Evolutionary conservation across 2,797 vertebrate genomes (phyloP), one percentile per base, ranked within the genome.

Genomic region (Pangasius krempfi): DNA sequence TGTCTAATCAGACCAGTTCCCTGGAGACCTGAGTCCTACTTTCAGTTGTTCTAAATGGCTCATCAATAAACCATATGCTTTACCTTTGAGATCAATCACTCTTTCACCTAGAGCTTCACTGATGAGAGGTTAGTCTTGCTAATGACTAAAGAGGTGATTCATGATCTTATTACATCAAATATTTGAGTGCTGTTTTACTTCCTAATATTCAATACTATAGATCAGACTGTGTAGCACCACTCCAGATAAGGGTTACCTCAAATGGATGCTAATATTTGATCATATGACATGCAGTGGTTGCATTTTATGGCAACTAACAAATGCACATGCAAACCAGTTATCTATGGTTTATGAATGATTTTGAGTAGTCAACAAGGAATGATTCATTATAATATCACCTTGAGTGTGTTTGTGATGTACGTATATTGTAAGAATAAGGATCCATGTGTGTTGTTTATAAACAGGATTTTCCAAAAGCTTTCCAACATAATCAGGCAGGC

Each of bases 81-180:
- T 89, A 93, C 91, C 91, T 86, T 54, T 92, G 91, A 92, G 94
- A 95, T 95, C 93, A 94, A 95, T 94, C 91, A 92, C 86, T 92
- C 88, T 72, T 87, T 93, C 89, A 86, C 88, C 87, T 91, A 85
- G 73, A 87, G 86, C 84, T 85, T 66, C 80, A 58, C 80, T 87
- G 75, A 89, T 87, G 82, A 88, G 85, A 86, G 84, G 87, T 91
- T 90, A 88, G 88, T 87, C 88, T 91, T 76, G 83, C 84, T 90
- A 92, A 90, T 91, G 88, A 90, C n/a, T n/a, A 18, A 52, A 85
- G 85, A 88, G 87, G 88, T 92, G 89, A 90, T 90, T 88, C 75
- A 44, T 84, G 89, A 91, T 92, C 88, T 86, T 88, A 90, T 92
- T 91, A 92, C 91, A 62, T 86, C 50, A 76, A 85, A 84, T 73